Percentiles rank a stretch among this genome's conserved stretches.
These are phyloP conservation scores for Enteromius paludinosus DNA, from an alignment of 2,797 vertebrate genomes.

Conservation along the genomic window DNA sequence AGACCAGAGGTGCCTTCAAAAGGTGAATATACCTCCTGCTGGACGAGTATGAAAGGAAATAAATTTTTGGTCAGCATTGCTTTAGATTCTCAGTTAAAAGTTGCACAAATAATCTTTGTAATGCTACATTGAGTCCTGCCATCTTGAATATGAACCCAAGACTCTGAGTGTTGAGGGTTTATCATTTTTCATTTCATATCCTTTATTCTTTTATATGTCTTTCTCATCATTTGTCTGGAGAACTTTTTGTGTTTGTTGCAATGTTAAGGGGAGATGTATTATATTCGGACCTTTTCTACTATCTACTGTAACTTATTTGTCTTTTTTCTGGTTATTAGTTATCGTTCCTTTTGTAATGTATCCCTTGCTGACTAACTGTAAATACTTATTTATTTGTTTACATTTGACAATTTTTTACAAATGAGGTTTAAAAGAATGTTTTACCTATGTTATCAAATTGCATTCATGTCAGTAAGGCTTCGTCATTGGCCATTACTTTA, in stretches of 20 bases:
- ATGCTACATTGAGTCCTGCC: slow-evolving; percentile 66
- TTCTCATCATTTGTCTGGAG: slow-evolving; percentile 52
- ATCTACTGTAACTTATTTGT: slow-evolving; percentile 87
- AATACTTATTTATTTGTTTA: slow-evolving; percentile 97
- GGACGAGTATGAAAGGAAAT: slow-evolving; percentile 10
- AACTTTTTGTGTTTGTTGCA: slow-evolving; percentile 58
- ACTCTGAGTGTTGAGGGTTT: slow-evolving; percentile 49
- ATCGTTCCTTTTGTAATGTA: slow-evolving; percentile 67
- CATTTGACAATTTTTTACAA: slow-evolving; percentile 74
- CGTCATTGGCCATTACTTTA: background rate
- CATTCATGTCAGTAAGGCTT: slow-evolving; percentile 40
- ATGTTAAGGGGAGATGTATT: slow-evolving; percentile 77
- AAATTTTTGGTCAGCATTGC: slow-evolving; percentile 51
- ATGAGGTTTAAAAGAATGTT: slow-evolving; percentile 62
- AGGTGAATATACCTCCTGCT: slow-evolving; percentile 35
- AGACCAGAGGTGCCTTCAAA: slow-evolving; percentile 34
- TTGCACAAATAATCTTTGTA: slow-evolving; percentile 71
- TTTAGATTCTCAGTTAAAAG: slow-evolving; percentile 66
- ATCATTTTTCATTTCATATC: slow-evolving; percentile 40
- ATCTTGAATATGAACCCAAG: slow-evolving; percentile 53
- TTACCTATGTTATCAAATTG: slow-evolving; percentile 41
- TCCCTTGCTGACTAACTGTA: slow-evolving; percentile 82
- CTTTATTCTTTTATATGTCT: slow-evolving; percentile 55
- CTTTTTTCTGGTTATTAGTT: slow-evolving; percentile 62
- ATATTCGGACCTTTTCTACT: slow-evolving; percentile 83